These are phyloP conservation scores for Teleiodes luculella DNA, from an alignment of 2,888 invertebrate genomes.

Conservation along the genomic window DNA sequence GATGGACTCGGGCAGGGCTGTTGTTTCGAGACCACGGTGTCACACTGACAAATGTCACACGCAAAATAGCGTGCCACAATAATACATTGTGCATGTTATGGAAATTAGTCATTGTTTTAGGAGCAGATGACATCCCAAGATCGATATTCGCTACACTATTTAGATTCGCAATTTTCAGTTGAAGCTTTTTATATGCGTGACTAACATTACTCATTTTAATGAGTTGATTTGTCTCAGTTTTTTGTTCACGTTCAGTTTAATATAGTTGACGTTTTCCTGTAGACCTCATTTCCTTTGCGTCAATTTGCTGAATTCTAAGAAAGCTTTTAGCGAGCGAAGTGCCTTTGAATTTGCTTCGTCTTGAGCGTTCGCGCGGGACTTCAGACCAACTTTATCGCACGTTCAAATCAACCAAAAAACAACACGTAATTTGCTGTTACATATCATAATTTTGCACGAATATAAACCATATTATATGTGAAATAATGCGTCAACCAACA, in stretches of 20 bases:
- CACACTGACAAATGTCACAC: neutral
- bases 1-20: neutral
- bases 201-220: neutral
- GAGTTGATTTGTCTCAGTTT: neutral
- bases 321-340: conserved; percentile 13
- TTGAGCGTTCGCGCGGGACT: conserved; percentile 2
- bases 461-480: neutral
- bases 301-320: conserved; percentile 5
- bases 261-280: conserved; percentile 3
- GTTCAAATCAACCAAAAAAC: neutral
- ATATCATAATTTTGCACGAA: neutral
- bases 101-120: neutral
- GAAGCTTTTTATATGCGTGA: too few relatives aligned
- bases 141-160: neutral
- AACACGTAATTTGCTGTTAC: neutral
- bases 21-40: neutral
- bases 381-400: conserved; percentile 3
- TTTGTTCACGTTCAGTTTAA: neutral
- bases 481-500: neutral
- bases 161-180: neutral
- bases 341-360: neutral
- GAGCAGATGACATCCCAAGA: neutral
- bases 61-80: neutral
- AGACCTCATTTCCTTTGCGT: neutral
- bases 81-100: neutral